A percentile compares a stretch with the other conserved stretches of the same genome.
phyloP scores from a whole-genome alignment of 1,140 invertebrate genomes.

The Euura lappo region DNA sequence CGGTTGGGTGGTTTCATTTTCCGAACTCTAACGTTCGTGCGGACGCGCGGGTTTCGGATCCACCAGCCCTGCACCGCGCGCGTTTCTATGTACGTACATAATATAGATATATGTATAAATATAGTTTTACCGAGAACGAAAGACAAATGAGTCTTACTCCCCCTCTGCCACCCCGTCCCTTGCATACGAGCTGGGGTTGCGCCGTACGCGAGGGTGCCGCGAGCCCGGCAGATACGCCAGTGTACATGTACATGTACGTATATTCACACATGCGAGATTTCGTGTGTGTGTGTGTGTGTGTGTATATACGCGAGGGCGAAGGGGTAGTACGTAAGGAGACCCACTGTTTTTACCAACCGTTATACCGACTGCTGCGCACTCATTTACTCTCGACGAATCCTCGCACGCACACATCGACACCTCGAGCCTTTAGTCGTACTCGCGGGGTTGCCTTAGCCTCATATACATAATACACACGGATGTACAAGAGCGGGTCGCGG shows the following conservation, averaged over 20 bases:
- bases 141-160: conserved; percentile 3
- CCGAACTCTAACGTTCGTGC: too few relatives aligned
- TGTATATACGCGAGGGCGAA: conserved; percentile 5
- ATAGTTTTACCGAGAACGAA: neutral
- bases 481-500: neutral
- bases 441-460: neutral
- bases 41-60: too few relatives aligned
- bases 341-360: conserved; percentile 49
- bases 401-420: conserved; percentile 13
- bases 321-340: conserved; percentile 31
- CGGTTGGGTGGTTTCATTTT: too few relatives aligned
- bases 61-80: neutral
- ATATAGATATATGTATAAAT: too few relatives aligned
- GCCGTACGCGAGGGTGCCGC: neutral
- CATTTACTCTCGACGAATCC: conserved; percentile 46
- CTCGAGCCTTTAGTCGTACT: neutral
- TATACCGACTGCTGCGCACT: conserved; percentile 37
- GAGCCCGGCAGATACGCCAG: neutral
- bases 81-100: too few relatives aligned
- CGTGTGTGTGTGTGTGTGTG: too few relatives aligned
- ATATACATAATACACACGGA: conserved; percentile 13
- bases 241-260: neutral
- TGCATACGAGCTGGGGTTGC: neutral
- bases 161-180: neutral
- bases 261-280: neutral